Percentiles rank a stretch among this genome's conserved stretches.
Conservation (phyloP, 1,140 invertebrate genomes). For the Yoshiicerus persimilis region DNA sequence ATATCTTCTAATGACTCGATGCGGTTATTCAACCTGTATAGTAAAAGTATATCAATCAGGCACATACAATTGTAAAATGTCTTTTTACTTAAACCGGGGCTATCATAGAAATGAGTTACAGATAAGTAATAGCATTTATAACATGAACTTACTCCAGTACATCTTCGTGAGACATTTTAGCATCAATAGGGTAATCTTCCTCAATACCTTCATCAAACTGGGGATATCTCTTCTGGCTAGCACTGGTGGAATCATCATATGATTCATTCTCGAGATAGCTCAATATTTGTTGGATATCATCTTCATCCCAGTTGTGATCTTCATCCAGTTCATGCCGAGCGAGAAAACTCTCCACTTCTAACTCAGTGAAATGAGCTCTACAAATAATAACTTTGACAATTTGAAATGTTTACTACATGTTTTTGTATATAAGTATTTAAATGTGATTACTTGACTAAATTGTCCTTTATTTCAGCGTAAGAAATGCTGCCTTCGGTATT, state of each 20-base stretch:
- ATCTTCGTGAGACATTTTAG: background rate
- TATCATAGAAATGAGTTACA: too few relatives aligned
- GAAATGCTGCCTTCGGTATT: conserved; percentile 57
- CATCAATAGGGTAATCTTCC: background rate
- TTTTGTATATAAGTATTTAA: background rate
- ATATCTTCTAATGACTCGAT: background rate
- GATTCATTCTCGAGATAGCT: conserved; percentile 7
- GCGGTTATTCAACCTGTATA: background rate
- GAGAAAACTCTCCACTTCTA: conserved; percentile 71
- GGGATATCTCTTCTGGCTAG: background rate
- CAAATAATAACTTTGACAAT: conserved; percentile 9
- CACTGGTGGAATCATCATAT: background rate
- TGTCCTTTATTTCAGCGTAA: conserved; percentile 57
- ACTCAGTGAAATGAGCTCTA: conserved; percentile 66
- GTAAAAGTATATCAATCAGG: background rate
- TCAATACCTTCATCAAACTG: background rate
- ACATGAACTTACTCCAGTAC: background rate
- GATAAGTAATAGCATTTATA: too few relatives aligned
- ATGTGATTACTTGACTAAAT: conserved; percentile 56
- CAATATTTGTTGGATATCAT: conserved; percentile 39
- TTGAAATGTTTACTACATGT: background rate
- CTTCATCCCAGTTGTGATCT: conserved; percentile 32
- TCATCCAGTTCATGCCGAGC: conserved; percentile 61
- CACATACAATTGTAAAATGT: too few relatives aligned
- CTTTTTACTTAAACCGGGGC: too few relatives aligned